Evolutionary conservation across 2,797 vertebrate genomes (phyloP).

Genomic region (Pseudomugil tenellus): DNA sequence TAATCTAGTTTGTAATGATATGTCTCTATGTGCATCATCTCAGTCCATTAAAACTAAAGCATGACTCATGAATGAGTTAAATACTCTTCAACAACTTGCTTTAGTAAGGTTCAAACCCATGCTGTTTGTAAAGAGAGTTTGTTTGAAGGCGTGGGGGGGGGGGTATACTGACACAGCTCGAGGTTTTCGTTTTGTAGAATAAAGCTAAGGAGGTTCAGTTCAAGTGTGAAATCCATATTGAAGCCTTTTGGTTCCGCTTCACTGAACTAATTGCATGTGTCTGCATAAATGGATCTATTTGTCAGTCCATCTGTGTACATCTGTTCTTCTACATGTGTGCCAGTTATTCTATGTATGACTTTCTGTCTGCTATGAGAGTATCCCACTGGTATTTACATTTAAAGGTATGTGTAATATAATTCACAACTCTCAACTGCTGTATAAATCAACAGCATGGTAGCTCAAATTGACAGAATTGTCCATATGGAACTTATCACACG

Average conservation of each 20-base stretch:
- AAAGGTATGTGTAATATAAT: conserved; percentile 38
- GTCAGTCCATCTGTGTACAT: background rate
- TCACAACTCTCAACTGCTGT: conserved; percentile 26
- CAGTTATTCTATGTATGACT: conserved; percentile 4
- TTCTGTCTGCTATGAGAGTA: conserved; percentile 13
- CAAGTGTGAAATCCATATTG: conserved; percentile 70
- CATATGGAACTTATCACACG: conserved; percentile 76
- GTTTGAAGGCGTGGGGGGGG: conserved; percentile 34
- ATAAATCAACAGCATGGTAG: conserved; percentile 46
- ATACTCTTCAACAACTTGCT: conserved; percentile 35
- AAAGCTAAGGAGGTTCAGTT: conserved; percentile 68
- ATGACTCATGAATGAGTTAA: conserved; percentile 23
- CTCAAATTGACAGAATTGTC: conserved; percentile 50
- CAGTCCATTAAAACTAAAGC: conserved; percentile 36
- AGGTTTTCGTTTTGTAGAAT: conserved; percentile 58
- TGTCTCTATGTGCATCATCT: conserved; percentile 18
- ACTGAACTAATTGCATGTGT: conserved; percentile 24
- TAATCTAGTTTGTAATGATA: conserved; percentile 30
- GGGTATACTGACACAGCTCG: conserved; percentile 45
- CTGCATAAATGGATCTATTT: conserved; percentile 13
- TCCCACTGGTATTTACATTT: conserved; percentile 46
- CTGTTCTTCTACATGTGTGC: conserved; percentile 5
- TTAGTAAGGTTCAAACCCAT: conserved; percentile 37
- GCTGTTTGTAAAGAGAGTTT: conserved; percentile 45
- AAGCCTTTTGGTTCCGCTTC: conserved; percentile 61